These are phyloP conservation scores for Sphaerodactylus townsendi DNA, from an alignment of 2,113 vertebrate genomes.

Conservation along the genomic window DNA sequence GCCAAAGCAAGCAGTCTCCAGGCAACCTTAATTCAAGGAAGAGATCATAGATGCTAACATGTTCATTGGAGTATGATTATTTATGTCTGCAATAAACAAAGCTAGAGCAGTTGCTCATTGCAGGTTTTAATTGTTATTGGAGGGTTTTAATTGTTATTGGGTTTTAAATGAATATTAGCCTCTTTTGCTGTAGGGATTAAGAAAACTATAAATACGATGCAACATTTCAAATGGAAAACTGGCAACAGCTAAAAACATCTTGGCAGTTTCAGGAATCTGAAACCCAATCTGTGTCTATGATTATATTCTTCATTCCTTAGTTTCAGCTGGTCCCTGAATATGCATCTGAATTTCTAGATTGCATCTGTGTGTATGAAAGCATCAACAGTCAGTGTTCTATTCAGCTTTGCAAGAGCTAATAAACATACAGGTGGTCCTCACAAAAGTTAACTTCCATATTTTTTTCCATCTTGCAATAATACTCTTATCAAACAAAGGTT, in stretches of 20 bases:
- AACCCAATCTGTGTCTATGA: background rate
- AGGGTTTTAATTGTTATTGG: slow-evolving; percentile 74
- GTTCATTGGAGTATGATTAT: slow-evolving; percentile 79
- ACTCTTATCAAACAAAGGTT: slow-evolving; percentile 31
- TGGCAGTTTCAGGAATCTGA: background rate
- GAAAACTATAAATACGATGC: slow-evolving; percentile 67
- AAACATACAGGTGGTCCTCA: background rate
- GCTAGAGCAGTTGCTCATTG: slow-evolving; percentile 73
- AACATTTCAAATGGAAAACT: slow-evolving; percentile 69
- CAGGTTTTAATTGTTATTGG: slow-evolving; percentile 78
- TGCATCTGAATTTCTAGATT: slow-evolving; percentile 21
- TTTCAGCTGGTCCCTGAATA: background rate
- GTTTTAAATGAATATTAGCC: slow-evolving; percentile 77
- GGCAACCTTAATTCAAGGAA: slow-evolving; percentile 75
- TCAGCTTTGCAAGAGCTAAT: background rate
- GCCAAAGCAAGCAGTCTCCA: slow-evolving; percentile 76
- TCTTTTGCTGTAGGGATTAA: slow-evolving; percentile 72
- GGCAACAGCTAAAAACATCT: slow-evolving; percentile 44
- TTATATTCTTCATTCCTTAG: background rate
- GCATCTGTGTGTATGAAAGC: background rate
- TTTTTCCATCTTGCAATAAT: background rate
- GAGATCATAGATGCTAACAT: slow-evolving; percentile 74
- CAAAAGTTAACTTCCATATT: background rate
- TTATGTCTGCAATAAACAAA: slow-evolving; percentile 79
- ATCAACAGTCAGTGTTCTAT: rapidly evolving